A percentile compares a stretch with the other conserved stretches of the same genome.
Conservation (phyloP, 2,113 vertebrate species). For the Neogale vison region DNA sequence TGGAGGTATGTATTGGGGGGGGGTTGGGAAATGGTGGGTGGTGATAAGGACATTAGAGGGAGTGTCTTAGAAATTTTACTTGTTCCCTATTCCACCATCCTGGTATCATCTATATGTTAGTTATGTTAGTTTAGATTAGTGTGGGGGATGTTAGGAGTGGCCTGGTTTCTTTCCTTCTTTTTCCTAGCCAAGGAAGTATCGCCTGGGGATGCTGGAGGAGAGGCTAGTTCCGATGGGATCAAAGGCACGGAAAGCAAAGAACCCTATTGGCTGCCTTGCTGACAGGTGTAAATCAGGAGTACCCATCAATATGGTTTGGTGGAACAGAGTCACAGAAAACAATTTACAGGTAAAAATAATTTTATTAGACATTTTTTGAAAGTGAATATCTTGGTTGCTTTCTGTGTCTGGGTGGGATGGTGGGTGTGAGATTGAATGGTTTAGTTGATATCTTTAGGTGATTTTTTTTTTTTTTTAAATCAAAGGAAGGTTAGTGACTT, state of each 20-base stretch:
- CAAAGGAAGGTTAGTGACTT: constrained; percentile 28
- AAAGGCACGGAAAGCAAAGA: constrained; percentile 90
- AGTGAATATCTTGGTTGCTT: constrained; percentile 80
- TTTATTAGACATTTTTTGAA: constrained; percentile 83
- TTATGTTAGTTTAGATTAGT: constrained; percentile 81
- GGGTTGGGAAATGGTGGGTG: constrained; percentile 58
- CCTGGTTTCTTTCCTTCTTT: constrained; percentile 89
- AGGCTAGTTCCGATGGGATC: constrained; percentile 90
- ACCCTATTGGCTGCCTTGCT: constrained; percentile 88
- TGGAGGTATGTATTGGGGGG: constrained; percentile 13
- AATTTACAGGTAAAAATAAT: constrained; percentile 90
- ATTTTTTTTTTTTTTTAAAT: background rate
- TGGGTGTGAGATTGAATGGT: constrained; percentile 30
- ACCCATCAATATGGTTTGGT: constrained; percentile 91
- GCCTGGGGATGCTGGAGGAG: constrained; percentile 90
- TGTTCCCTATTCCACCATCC: constrained; percentile 84
- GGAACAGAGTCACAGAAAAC: constrained; percentile 91
- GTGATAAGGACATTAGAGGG: constrained; percentile 42
- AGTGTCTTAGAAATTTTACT: constrained; percentile 82
- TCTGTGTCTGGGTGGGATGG: constrained; percentile 72
- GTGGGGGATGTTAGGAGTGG: constrained; percentile 88
- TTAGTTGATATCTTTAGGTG: background rate
- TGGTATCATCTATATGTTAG: constrained; percentile 56
- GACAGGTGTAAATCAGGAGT: constrained; percentile 91
- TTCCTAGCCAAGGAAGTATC: constrained; percentile 89